phyloP scores from a whole-genome alignment of 2,797 vertebrate genomes.

The Pogonophryne albipinna region DNA sequence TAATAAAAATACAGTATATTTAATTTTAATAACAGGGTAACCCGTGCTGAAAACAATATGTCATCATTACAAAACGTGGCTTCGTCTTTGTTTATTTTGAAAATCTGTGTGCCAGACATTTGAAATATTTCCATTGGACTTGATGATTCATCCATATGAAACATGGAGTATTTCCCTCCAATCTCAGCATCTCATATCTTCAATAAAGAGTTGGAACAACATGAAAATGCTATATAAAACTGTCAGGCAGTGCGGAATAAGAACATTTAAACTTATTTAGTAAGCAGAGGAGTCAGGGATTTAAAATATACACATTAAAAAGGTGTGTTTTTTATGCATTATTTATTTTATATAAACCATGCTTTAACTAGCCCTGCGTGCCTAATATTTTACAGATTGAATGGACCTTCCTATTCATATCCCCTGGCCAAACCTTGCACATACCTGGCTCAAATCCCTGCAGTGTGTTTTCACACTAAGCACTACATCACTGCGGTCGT shows the following conservation, averaged over 20 bases:
- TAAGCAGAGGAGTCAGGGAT: neutral
- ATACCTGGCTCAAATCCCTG: conserved; percentile 30
- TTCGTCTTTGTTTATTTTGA: no score
- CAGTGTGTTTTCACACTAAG: conserved; percentile 49
- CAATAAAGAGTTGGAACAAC: conserved; percentile 12
- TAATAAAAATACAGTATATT: neutral
- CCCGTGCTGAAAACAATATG: no score
- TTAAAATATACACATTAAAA: neutral
- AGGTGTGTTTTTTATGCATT: neutral
- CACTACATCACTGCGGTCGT: conserved; percentile 30
- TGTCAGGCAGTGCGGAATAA: conserved; percentile 3
- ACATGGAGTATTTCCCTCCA: neutral
- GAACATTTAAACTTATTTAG: neutral
- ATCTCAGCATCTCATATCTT: conserved; percentile 3
- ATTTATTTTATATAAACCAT: conserved; percentile 8
- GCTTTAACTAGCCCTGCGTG: neutral
- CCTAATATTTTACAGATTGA: conserved; percentile 10
- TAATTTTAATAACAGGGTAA: no score
- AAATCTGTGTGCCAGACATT: neutral
- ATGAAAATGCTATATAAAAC: neutral
- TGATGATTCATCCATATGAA: neutral
- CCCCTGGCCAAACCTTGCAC: conserved; percentile 26
- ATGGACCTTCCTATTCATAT: conserved; percentile 25
- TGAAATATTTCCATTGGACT: neutral
- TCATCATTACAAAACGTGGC: no score